Percentiles rank a stretch among this genome's conserved stretches.
These are phyloP conservation scores for Idaea biselata DNA, from an alignment of 2,888 invertebrate genomes.

Conservation along the genomic window DNA sequence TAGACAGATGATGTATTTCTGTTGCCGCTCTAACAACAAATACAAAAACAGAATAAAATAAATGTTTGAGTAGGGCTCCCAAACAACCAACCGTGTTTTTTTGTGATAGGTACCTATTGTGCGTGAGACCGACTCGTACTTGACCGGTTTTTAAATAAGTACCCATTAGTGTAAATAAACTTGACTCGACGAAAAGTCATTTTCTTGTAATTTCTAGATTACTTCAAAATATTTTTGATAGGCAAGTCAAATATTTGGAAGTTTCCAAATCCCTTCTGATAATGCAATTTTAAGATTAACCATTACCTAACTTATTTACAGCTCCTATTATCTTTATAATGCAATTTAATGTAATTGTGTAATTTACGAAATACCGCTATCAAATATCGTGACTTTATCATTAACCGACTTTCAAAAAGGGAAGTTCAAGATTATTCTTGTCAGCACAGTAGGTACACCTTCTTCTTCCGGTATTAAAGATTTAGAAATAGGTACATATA, in stretches of 20 bases:
- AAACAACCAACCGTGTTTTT: too few species aligned
- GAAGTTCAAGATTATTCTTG: not conserved
- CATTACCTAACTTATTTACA: not conserved
- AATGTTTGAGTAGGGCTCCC: too few species aligned
- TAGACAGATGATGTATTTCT: too few species aligned
- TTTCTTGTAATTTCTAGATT: not conserved
- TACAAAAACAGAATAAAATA: too few species aligned
- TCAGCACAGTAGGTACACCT: too few species aligned
- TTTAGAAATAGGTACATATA: too few species aligned
- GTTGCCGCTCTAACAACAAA: too few species aligned
- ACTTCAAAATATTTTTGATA: not conserved
- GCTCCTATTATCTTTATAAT: not conserved
- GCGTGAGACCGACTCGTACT: too few species aligned
- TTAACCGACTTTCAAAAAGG: not conserved
- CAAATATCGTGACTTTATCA: not conserved
- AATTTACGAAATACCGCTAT: not conserved
- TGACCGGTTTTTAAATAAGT: too few species aligned
- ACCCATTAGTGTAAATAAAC: too few species aligned
- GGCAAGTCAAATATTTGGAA: not conserved
- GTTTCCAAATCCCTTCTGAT: conserved; percentile 1
- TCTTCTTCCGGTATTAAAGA: too few species aligned
- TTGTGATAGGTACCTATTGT: too few species aligned
- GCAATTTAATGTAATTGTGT: not conserved
- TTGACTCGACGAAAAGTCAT: not conserved
- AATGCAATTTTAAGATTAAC: not conserved